phyloP scores from a whole-genome alignment of 2,888 invertebrate species.

The Cryptophagus acutangulus region DNA sequence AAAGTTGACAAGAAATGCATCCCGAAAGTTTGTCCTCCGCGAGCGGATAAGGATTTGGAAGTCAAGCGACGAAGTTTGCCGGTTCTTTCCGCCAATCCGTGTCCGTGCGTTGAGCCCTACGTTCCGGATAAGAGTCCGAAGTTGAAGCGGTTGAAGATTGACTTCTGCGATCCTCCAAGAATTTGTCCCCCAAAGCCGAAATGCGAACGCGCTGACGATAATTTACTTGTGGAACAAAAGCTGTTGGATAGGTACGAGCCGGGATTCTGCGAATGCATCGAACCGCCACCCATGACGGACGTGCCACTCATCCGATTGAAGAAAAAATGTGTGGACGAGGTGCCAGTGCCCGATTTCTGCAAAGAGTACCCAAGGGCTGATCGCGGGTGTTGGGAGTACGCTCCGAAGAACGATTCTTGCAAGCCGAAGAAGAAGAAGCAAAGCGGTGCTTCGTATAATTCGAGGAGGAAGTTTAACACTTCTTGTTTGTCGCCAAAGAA shows the following conservation, averaged over 20 bases:
- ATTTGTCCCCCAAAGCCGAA: constrained; percentile 4
- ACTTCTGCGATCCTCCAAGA: background rate
- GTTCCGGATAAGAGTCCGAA: constrained; percentile 1
- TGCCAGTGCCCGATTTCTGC: constrained; percentile 7
- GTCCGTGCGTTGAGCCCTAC: constrained; percentile 11
- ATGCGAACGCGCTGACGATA: constrained; percentile 20
- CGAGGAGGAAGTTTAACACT: too few relatives aligned
- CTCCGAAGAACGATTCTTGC: too few relatives aligned
- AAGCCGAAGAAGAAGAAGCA: too few relatives aligned
- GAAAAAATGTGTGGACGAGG: constrained; percentile 14
- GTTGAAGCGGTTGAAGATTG: too few relatives aligned
- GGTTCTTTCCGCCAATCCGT: constrained; percentile 7
- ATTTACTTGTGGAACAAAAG: constrained; percentile 9
- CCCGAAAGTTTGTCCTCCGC: constrained; percentile 10
- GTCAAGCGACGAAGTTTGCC: constrained; percentile 12
- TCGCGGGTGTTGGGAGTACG: constrained; percentile 33
- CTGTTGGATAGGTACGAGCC: constrained; percentile 17
- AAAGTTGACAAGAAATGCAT: background rate
- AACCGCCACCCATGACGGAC: constrained; percentile 22
- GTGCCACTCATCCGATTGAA: constrained; percentile 20
- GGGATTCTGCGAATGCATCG: constrained; percentile 23
- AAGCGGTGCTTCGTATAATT: too few relatives aligned
- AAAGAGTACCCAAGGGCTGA: constrained; percentile 23
- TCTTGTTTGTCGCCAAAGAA: too few relatives aligned
- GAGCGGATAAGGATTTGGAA: constrained; percentile 21